These are phyloP conservation scores for Rhingia rostrata DNA, from an alignment of 2,888 invertebrate genomes.

Conservation along the genomic window DNA sequence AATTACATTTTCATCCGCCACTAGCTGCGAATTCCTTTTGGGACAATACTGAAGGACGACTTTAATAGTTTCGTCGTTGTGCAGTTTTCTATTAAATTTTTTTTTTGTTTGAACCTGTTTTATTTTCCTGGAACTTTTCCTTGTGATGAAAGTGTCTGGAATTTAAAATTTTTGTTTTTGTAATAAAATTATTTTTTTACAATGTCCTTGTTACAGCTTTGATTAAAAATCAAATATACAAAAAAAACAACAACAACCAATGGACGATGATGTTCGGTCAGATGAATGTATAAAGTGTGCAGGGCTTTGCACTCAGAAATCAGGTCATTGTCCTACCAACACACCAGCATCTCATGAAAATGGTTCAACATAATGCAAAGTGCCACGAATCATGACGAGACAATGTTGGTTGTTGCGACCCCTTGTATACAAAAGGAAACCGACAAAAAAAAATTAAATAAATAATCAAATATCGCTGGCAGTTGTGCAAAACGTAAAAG, in stretches of 20 bases:
- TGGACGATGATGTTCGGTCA: conserved; percentile 25
- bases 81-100: conserved; percentile 20
- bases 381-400: conserved; percentile 42
- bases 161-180: not conserved
- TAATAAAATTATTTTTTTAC: conserved; percentile 27
- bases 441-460: too few species aligned
- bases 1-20: conserved; percentile 70
- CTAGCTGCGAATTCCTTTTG: conserved; percentile 53
- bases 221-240: conserved; percentile 7
- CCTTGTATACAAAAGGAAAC: conserved; percentile 10
- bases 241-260: not conserved
- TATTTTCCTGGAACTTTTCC: conserved; percentile 32
- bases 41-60: conserved; percentile 43
- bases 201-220: conserved; percentile 47
- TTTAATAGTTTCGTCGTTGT: conserved; percentile 47
- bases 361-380: conserved; percentile 42
- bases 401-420: conserved; percentile 45
- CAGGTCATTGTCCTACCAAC: conserved; percentile 50
- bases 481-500: conserved; percentile 13
- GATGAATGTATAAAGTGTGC: conserved; percentile 28
- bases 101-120: conserved; percentile 7
- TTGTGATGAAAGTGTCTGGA: conserved; percentile 38
- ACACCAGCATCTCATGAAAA: not conserved
- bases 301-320: not conserved
- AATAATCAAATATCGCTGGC: conserved; percentile 2